Conservation (phyloP, 2,797 vertebrate genomes). For the Karalla daura region DNA sequence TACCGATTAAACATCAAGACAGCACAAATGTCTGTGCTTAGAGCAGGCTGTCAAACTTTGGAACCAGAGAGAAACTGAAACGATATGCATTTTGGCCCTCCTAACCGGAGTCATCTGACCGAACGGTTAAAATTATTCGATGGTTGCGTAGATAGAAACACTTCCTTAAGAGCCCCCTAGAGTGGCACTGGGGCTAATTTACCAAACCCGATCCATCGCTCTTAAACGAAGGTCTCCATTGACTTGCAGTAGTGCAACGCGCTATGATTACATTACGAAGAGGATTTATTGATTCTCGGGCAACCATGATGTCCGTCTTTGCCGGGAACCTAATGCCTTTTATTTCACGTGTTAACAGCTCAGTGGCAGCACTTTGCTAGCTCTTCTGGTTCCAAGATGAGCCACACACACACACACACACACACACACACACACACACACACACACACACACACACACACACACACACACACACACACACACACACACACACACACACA, state of each 20-base stretch:
- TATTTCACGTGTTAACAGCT: background rate
- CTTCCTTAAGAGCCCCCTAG: background rate
- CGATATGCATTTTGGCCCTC: background rate
- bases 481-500: too few species aligned
- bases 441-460: too few species aligned
- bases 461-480: too few species aligned
- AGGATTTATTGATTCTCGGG: background rate
- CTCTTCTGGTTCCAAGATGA: background rate
- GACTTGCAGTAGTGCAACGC: background rate
- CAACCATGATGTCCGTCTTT: background rate
- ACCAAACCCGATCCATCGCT: background rate
- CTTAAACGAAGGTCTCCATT: background rate
- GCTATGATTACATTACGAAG: background rate
- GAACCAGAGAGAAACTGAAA: background rate
- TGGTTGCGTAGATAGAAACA: background rate
- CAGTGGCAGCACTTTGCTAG: background rate
- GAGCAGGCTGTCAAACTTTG: background rate
- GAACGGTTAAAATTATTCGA: background rate
- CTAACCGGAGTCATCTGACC: background rate
- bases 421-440: too few species aligned
- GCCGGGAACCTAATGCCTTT: background rate
- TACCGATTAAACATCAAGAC: background rate
- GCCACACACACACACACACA: background rate
- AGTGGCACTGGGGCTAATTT: background rate
- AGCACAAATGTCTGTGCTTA: background rate